phyloP scores from a whole-genome alignment of 1,140 invertebrate genomes.

The Drosophila guanche region DNA sequence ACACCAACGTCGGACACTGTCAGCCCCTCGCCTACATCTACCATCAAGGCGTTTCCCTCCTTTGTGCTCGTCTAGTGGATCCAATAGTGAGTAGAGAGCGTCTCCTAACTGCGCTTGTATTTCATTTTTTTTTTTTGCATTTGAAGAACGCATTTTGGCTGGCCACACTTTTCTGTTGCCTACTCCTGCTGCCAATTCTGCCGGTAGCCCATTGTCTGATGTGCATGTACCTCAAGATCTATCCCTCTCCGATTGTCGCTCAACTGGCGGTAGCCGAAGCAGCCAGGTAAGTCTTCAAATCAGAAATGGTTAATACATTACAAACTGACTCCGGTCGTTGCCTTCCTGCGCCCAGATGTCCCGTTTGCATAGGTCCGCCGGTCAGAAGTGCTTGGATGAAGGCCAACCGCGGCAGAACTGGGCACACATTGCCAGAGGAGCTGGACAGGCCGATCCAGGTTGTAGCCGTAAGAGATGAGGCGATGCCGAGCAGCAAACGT shows the following conservation, averaged over 20 bases:
- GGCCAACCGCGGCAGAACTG: too few relatives aligned
- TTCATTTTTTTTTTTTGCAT: constrained; percentile 15
- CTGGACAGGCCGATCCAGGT: too few relatives aligned
- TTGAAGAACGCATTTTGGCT: constrained; percentile 95
- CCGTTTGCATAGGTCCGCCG: constrained; percentile 26
- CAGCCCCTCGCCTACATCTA: constrained; percentile 90
- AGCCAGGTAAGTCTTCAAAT: constrained; percentile 64
- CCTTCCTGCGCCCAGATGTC: constrained; percentile 24
- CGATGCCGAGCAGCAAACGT: too few relatives aligned
- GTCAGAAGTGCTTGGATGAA: too few relatives aligned
- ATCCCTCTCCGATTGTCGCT: constrained; percentile 87
- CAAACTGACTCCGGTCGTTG: too few relatives aligned
- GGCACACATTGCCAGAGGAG: too few relatives aligned
- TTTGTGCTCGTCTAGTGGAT: constrained; percentile 90
- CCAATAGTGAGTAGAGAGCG: constrained; percentile 89
- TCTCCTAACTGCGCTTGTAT: too few relatives aligned
- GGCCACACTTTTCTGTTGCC: constrained; percentile 90
- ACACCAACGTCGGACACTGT: constrained; percentile 89
- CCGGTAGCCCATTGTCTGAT: constrained; percentile 91
- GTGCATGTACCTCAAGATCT: constrained; percentile 92
- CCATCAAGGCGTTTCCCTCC: constrained; percentile 89
- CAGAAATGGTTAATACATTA: background rate
- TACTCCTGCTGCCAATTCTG: constrained; percentile 92
- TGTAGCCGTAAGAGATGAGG: background rate
- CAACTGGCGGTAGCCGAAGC: constrained; percentile 87